Percentiles rank a stretch among this genome's conserved stretches.
These are phyloP conservation scores for Gobio gobio DNA, from an alignment of 2,113 vertebrate genomes.

Conservation along the genomic window DNA sequence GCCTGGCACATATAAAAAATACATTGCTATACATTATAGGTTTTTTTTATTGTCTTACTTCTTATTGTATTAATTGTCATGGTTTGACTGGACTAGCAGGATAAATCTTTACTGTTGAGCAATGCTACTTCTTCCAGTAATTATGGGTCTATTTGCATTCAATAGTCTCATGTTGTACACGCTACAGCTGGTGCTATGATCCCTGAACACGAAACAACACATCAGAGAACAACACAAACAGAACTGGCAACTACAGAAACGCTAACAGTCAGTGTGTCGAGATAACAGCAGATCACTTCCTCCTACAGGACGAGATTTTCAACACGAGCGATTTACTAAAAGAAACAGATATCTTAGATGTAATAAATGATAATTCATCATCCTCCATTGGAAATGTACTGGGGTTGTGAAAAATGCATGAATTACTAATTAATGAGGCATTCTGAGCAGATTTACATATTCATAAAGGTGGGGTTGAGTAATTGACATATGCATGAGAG, in stretches of 20 bases:
- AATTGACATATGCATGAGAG: slow-evolving; percentile 81
- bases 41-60: not conserved
- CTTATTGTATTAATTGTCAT: not conserved
- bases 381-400: slow-evolving; percentile 75
- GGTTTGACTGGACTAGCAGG: not conserved
- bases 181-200: not conserved
- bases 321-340: slow-evolving; percentile 74
- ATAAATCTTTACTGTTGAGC: not conserved
- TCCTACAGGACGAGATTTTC: slow-evolving; percentile 41
- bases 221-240: not conserved
- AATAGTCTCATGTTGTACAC: not conserved
- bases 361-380: slow-evolving; percentile 78
- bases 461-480: slow-evolving; percentile 82
- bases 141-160: not conserved
- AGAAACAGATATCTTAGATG: slow-evolving; percentile 74
- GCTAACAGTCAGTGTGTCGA: slow-evolving; percentile 13
- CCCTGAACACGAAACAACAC: slow-evolving; percentile 10
- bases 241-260: not conserved
- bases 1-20: too few relatives aligned
- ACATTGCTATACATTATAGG: too few relatives aligned
- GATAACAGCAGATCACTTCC: slow-evolving; percentile 39
- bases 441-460: slow-evolving; percentile 83
- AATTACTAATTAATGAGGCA: slow-evolving; percentile 87
- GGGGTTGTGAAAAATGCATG: slow-evolving; percentile 81
- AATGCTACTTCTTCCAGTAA: not conserved